Conservation (phyloP, 2,888 invertebrate genomes). For the Cheilosia pagana region DNA sequence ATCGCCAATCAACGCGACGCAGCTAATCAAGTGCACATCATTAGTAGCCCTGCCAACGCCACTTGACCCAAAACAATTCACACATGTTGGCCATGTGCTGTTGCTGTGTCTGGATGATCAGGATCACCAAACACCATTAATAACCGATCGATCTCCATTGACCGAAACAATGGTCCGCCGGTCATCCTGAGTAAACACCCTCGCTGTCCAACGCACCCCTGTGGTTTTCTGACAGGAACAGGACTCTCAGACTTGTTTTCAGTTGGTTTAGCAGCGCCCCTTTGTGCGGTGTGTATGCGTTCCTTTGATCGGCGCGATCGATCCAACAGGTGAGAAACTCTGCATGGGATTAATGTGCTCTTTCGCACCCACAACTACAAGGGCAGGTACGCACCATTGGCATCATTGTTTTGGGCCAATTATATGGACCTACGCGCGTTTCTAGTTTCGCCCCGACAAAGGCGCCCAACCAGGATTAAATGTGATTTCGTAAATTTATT, state of each 20-base stretch:
- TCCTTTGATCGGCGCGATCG: slow-evolving; percentile 65
- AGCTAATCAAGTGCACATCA: slow-evolving; percentile 61
- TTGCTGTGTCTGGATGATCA: slow-evolving; percentile 17
- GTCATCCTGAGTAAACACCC: slow-evolving; percentile 69
- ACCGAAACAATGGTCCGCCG: slow-evolving; percentile 61
- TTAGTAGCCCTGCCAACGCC: slow-evolving; percentile 50
- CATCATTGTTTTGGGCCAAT: slow-evolving; percentile 66
- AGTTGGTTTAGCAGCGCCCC: slow-evolving; percentile 70
- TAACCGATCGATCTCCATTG: slow-evolving; percentile 75
- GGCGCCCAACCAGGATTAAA: slow-evolving; percentile 54
- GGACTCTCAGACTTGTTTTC: slow-evolving; percentile 46
- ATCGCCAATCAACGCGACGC: slow-evolving; percentile 18
- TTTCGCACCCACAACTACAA: slow-evolving; percentile 66
- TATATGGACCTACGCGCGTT: slow-evolving; percentile 41
- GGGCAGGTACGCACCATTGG: slow-evolving; percentile 52
- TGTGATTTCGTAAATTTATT: slow-evolving; percentile 70
- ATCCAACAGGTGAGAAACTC: slow-evolving; percentile 71
- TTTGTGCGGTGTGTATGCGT: background rate
- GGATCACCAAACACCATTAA: slow-evolving; percentile 67
- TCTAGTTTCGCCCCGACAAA: slow-evolving; percentile 55
- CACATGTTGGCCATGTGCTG: slow-evolving; percentile 68
- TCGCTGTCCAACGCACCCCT: slow-evolving; percentile 43
- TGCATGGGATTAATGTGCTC: slow-evolving; percentile 65
- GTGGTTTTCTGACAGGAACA: slow-evolving; percentile 58
- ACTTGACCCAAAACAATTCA: slow-evolving; percentile 74